Evolutionary conservation across 2,888 invertebrate species (phyloP), one percentile per base, ranked within the genome.

Genomic region (Drosophila tripunctata): DNA sequence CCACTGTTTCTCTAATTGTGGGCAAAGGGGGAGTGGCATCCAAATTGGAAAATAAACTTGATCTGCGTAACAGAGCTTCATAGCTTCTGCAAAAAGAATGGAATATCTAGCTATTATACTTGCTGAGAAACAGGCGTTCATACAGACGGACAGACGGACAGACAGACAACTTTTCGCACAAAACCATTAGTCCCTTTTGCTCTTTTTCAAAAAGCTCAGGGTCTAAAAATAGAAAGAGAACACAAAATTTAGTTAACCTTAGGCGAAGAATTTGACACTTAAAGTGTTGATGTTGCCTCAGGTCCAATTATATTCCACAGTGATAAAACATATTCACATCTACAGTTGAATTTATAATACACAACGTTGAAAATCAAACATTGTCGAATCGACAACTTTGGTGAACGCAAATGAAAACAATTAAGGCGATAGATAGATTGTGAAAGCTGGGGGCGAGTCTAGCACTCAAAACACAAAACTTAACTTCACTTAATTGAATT

Each of bases 401-500:
- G 72, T 69, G 77, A 63, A 60, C 58, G 55, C 60, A 77, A 77
- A 78, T 79, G 69, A 60, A 66, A 77, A 75, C 79, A 82, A 79
- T 79, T 81, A 72, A 48, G 48, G 48, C 47, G 50, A 15, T 43
- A 58, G 61, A 36, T 41, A 52, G 27, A 67, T 35, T 43, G 1
- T 2, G 14, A 60, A 40, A 45, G 21, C 45, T 8, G 12, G 44
- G 36, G 68, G 44, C 52, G 50, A 38, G 56, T 19, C 68, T 31
- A 10, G 19, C 33, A 15, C 30, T 67, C 17, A 24, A 45, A 67
- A 55, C 19, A 17, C 36, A 58, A 52, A 73, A 63, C 55, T 64
- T 74, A 33, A 75, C 56, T 67, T 67, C 69, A 58, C 75, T 73
- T 83, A 83, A 82, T 82, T 82, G 79, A 82, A 82, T 82, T 80